Base-by-base conservation (phyloP, 1,140 invertebrate species). In the Macrotrachela quadricornifera region DNA sequence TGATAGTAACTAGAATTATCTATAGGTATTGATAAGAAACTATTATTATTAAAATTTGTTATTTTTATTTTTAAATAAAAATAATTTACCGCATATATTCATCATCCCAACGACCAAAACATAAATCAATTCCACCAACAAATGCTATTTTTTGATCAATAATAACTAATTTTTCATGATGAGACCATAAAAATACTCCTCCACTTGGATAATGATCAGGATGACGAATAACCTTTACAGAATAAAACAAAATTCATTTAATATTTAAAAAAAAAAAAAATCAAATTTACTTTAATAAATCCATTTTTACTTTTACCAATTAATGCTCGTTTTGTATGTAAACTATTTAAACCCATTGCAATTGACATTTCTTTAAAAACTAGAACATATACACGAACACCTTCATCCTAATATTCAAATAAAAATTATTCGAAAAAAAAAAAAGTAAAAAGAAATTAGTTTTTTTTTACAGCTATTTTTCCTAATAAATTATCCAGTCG, bases 291-390 rank as follows among this genome's bases (percentile, higher is more conserved):
- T 30, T 30, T 30, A 30, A 30, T 30, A 30, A 30, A 30, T 30
- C 21, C 21, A 4, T 2, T 55, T 12, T 40, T 46, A 1, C 46
- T 45, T 11, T 55, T 55, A n/a, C 48, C 39, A 17, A 30, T 55
- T 17, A 96, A 71, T 54, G 74, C 77, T 62, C 82, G 80, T 68
- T 95, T 95, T 60, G 85, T 91, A 64, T 94, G 91, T 59, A 79
- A 81, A 69, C 85, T 92, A 62, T 91, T 91, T 57, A 96, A 81
- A 46, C 84, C 85, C 16, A 97, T 70, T 10, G 91, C 90, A 64
- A 92, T 73, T 68, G 90, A 81, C n/a, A 96, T 83, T 73, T 97
- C 91, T 72, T 96, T 95, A 70, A 92, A 97, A 36, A 97, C 72
- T 63, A 96, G 70, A 54, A 97, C 75, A 65, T 86, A 96, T 44